Evolutionary conservation across 2,888 invertebrate genomes (phyloP), one percentile per base, ranked within the genome.

Genomic region (Colletes collaris): DNA sequence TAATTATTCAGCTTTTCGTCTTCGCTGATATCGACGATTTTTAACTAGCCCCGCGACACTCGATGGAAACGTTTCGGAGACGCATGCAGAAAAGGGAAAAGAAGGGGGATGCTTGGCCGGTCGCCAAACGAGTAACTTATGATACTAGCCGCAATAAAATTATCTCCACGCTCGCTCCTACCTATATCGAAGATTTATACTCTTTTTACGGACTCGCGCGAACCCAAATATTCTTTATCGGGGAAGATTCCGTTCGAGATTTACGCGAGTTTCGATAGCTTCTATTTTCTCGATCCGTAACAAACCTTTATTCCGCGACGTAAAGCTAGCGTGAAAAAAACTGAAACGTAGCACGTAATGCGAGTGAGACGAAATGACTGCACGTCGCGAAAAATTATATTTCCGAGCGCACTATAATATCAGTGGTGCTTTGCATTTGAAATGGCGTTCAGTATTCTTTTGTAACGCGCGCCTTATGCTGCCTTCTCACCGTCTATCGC

Each of bases 131-230:
- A 76, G 79, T 74, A 78, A 81, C 76, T 82, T 78, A 75, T 58
- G 76, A 81, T 76, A 76, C 74, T 65, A 78, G 75, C 72, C 50
- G 77, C 82, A 82, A 78, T 79, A 73, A 75, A 71, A 82, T 75
- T 76, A 74, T 77, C 62, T 68, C 27, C 16, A n/a, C 59, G 35
- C 49, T 35, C 6, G 37, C 40, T 44, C 37, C 46, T 27, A 65
- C 19, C 8, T 49, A n/a, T 78, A 66, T 52, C 37, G 13, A 5
- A 19, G 65, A 62, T 70, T 69, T 66, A 70, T 62, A 10, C 11
- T 10, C 44, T 40, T 69, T 66, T 53, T 46, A 37, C 60, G 55
- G n/a, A 27, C 44, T 46, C n/a, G 8, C 64, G 13, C 49, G 16
- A 44, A n/a, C 62, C n/a, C 16, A 16, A 55, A 40, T 52, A 49